Evolutionary conservation across 2,888 invertebrate genomes (phyloP), one percentile per base, ranked within the genome.

Genomic region (Megamerina dolium): DNA sequence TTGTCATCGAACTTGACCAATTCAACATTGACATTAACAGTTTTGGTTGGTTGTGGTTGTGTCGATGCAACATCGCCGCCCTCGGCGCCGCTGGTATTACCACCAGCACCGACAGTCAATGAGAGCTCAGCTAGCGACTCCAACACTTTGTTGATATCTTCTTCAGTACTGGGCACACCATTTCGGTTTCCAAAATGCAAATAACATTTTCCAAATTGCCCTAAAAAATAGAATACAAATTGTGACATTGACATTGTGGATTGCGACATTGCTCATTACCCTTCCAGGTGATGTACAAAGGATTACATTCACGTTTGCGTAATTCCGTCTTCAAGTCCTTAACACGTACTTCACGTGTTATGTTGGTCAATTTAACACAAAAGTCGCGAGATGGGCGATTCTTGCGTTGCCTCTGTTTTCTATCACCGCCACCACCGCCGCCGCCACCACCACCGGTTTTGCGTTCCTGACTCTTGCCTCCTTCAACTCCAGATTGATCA

Each of bases 231-330:
- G 43, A 23, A 10, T 23, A 23, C 6, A 23, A 6, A 23, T 23
- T 23, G 10, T 8, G 10, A 23, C 23, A 23, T 8, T 31, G 18
- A n/a, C 19, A 27, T 8, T 23, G 10, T 23, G 6, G 10, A 8
- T 23, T 8, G 8, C 6, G 10, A 23, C 23, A 10, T 23, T 23
- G 6, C 6, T 8, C 41, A 53, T 37, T 61, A 68, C 72, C 80
- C 74, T 79, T 80, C 87, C 87, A 87, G 41, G 82, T 79, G 69
- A 87, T 87, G 50, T 82, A 79, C 55, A 79, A 78, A 5, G 87
- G 87, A 60, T 83, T 84, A 43, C 87, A 82, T 34, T 85, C 83
- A 54, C 85, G 81, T 58, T 83, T 83, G 31, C 76, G 76, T 23
- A 87, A 70, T 26, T 85, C 87, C 37, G 79, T 77, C 63, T 87